Conservation (phyloP, 2,888 invertebrate species). For the Lithophane socia region DNA sequence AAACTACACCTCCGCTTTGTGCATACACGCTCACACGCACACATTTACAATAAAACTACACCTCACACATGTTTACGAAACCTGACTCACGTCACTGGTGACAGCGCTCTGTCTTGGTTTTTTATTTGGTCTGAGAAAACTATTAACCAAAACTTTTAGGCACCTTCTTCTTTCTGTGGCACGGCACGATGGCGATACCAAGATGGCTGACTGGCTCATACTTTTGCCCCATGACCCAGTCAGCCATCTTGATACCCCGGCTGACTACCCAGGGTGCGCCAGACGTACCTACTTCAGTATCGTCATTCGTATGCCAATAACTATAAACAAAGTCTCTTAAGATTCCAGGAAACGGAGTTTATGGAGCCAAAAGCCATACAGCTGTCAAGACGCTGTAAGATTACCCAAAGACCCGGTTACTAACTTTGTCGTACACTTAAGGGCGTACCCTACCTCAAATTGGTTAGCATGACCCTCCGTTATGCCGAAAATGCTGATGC, state of each 20-base stretch:
- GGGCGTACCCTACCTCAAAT: background rate
- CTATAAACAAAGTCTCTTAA: conserved; percentile 5
- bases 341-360: conserved; percentile 13
- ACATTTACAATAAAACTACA: too few species aligned
- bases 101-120: too few species aligned
- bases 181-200: too few species aligned
- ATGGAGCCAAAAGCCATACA: conserved; percentile 7
- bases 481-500: too few species aligned
- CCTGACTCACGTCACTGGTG: too few species aligned
- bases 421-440: conserved; percentile 6
- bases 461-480: too few species aligned
- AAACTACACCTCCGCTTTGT: too few species aligned
- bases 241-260: background rate
- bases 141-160: background rate
- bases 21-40: too few species aligned
- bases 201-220: too few species aligned
- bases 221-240: background rate
- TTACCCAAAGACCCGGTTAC: conserved; percentile 17
- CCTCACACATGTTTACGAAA: too few species aligned
- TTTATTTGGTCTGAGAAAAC: too few species aligned
- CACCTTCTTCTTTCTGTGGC: background rate
- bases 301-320: background rate
- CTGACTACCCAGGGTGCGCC: background rate
- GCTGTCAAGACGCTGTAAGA: background rate
- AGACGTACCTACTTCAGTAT: background rate